Conservation (phyloP, 2,797 vertebrate species). For the Tokudaia muenninki region DNA sequence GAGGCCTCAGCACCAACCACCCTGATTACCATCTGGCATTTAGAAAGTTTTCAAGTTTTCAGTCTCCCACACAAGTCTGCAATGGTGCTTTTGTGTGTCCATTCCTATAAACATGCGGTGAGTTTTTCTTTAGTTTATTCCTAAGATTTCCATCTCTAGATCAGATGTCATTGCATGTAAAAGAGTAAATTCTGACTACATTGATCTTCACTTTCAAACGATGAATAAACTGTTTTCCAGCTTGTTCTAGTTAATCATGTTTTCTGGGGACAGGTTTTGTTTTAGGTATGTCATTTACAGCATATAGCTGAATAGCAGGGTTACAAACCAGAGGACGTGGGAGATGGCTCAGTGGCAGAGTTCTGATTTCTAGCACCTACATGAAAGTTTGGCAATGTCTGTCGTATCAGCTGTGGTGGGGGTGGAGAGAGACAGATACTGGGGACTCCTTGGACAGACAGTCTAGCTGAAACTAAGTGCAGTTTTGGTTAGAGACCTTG, state of each 20-base stretch:
- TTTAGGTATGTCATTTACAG: neutral
- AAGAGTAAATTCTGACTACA: conserved; percentile 19
- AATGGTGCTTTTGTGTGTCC: neutral
- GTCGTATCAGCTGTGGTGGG: neutral
- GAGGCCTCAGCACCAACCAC: neutral
- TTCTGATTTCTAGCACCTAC: neutral
- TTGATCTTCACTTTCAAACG: neutral
- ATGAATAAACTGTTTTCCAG: neutral
- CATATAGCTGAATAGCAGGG: neutral
- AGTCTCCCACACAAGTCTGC: neutral
- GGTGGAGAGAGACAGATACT: neutral
- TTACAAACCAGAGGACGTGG: neutral
- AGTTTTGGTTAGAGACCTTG: neutral
- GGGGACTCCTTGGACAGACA: neutral
- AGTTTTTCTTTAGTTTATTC: conserved; percentile 32
- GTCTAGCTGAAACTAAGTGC: neutral
- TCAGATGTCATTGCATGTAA: neutral
- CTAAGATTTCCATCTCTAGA: neutral
- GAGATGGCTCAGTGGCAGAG: neutral
- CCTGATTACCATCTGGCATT: neutral
- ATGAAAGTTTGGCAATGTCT: neutral
- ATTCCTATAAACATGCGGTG: neutral
- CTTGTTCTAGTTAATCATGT: neutral
- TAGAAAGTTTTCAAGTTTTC: conserved; percentile 12
- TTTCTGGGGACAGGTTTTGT: neutral